Conservation (phyloP, 2,113 vertebrate genomes). For the Propithecus coquereli region DNA sequence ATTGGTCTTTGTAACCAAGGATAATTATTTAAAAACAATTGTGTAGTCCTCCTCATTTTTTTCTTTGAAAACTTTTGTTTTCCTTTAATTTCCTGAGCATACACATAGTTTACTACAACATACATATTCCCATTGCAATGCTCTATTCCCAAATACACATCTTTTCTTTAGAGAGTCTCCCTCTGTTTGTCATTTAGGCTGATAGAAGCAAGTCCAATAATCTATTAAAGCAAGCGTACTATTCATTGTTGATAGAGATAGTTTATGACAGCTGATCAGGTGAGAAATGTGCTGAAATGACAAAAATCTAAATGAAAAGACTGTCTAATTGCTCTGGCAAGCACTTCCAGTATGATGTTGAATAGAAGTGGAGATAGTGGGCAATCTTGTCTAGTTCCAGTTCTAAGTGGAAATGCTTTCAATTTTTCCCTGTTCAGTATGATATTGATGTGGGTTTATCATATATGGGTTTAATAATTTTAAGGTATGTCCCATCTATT, state of each 20-base stretch:
- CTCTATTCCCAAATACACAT: not conserved
- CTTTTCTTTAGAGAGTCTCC: not conserved
- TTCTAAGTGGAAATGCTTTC: no score
- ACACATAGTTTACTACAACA: not conserved
- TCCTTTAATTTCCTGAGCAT: not conserved
- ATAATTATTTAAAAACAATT: not conserved
- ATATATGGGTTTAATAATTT: no score
- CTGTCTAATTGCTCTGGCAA: no score
- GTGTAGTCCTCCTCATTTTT: not conserved
- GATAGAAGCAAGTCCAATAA: not conserved
- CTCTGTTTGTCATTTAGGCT: not conserved
- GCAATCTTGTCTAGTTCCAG: no score
- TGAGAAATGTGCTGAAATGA: not conserved
- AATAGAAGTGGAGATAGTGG: no score
- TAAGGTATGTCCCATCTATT: no score
- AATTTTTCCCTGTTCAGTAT: no score
- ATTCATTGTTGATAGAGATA: not conserved
- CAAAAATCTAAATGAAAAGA: not conserved
- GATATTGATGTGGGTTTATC: no score
- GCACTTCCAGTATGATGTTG: no score
- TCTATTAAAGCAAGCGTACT: not conserved
- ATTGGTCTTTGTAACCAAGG: not conserved
- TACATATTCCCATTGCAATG: not conserved
- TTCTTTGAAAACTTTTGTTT: not conserved
- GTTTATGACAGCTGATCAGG: not conserved